These are phyloP conservation scores for Rhynchomys soricoides DNA, from an alignment of 2,113 vertebrate species.

Conservation along the genomic window DNA sequence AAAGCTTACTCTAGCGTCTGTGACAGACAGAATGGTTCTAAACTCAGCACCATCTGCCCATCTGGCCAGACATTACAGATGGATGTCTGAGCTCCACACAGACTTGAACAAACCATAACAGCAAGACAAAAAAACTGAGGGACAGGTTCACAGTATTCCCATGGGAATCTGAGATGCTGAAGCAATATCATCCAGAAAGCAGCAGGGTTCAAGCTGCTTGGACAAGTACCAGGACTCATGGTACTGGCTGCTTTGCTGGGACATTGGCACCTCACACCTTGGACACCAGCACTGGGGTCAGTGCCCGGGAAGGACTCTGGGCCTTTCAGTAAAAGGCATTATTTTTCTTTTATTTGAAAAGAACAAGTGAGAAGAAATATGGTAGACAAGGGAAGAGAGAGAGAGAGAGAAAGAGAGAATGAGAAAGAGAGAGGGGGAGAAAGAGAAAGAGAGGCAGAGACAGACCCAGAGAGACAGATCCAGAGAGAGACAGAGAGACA, in stretches of 20 bases:
- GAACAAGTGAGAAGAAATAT: constrained; percentile 21
- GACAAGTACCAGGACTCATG: constrained; percentile 53
- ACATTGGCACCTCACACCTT: not conserved
- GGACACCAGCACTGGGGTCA: not conserved
- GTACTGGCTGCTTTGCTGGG: constrained; percentile 15
- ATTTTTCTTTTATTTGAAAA: not conserved
- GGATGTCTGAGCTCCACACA: not conserved
- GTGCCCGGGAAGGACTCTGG: not conserved
- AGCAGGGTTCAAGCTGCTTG: constrained; percentile 23
- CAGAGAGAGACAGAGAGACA: not conserved
- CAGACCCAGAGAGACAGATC: no score
- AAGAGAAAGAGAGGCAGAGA: not conserved
- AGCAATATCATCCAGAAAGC: not conserved
- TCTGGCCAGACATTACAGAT: not conserved
- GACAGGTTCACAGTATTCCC: not conserved
- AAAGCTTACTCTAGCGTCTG: not conserved
- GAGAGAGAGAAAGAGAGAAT: no score
- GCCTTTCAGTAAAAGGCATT: constrained; percentile 29
- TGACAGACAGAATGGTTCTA: not conserved
- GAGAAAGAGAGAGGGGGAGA: no score
- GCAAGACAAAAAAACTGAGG: not conserved
- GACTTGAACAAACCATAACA: not conserved
- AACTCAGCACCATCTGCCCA: not conserved
- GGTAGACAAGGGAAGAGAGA: not conserved
- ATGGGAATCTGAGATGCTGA: not conserved